Evolutionary conservation across 2,797 vertebrate species (phyloP), one percentile per base, ranked within the genome.

Genomic region (Gadopsis bispinosus): DNA sequence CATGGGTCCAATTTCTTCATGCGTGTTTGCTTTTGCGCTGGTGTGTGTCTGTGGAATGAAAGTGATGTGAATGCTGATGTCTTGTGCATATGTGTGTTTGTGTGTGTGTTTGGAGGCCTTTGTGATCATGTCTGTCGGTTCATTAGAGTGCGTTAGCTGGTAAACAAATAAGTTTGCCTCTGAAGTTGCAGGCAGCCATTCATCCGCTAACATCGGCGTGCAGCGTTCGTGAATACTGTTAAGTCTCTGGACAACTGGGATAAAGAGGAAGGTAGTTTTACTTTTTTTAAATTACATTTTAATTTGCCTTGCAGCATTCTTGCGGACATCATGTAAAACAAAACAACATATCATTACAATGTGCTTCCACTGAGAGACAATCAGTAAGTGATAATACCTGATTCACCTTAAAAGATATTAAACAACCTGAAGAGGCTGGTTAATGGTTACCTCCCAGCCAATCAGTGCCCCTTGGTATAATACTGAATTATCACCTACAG

Each of bases 161-260:
- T 66, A 69, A 77, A 73, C 29, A 60, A 59, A 64, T 41, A 12
- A 72, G 19, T 54, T 80, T 20, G 10, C 3, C 50, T 35, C 41
- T 82, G 43, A 63, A 73, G 50, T 43, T 19, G 22, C 16, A 53
- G 48, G 68, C 39, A 65, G 41, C 39, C 29, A 9, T 66, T 69
- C 70, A 60, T 70, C 45, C 37, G 14, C 39, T n/a, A 19, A n/a
- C 3, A n/a, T n/a, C n/a, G n/a, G n/a, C n/a, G 14, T 35, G 62
- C 12, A 29, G 13, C 50, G 10, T 77, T 75, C 12, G 33, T 77
- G 22, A 64, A 6, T n/a, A n/a, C 29, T 41, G 70, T 62, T 22
- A 22, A 66, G 9, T 29, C 19, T 60, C 4, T 26, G 35, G 55
- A 6, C 12, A 22, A 58, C 29, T 47, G 14, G n/a, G n/a, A n/a